phyloP scores from a whole-genome alignment of 2,797 vertebrate genomes.

The Nasua narica region DNA sequence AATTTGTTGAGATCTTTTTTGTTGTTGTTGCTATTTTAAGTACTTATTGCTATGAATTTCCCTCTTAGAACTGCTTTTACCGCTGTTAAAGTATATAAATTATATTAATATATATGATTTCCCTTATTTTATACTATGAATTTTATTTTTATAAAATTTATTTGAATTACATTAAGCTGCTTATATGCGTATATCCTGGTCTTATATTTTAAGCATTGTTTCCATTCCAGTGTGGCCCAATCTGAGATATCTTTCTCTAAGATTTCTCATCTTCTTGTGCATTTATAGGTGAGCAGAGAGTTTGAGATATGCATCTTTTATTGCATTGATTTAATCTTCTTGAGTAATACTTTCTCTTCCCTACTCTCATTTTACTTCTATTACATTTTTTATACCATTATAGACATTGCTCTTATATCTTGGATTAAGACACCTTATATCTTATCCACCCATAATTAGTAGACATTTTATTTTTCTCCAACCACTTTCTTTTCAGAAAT shows the following conservation, averaged over 20 bases:
- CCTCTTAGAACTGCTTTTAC: not conserved
- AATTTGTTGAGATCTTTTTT: not conserved
- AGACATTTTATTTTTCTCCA: not conserved
- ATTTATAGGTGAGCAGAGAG: not conserved
- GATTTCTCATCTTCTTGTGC: not conserved
- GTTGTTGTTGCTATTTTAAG: not conserved
- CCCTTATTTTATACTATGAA: not conserved
- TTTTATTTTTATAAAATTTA: not conserved
- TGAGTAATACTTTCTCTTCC: not conserved
- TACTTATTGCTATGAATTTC: not conserved
- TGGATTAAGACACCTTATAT: not conserved
- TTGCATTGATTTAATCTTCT: not conserved
- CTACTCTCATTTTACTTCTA: not conserved
- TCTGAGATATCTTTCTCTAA: not conserved
- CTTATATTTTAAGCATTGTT: not conserved
- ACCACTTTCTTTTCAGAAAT: not conserved
- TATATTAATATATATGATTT: not conserved
- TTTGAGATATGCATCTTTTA: not conserved
- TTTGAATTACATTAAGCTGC: not conserved
- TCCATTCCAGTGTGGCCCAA: not conserved
- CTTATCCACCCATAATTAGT: not conserved
- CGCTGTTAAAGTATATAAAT: not conserved
- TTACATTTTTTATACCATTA: not conserved
- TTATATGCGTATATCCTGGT: not conserved
- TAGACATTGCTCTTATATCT: not conserved